A percentile compares a stretch with the other conserved stretches of the same genome.
phyloP scores from a whole-genome alignment of 2,113 vertebrate species.

The Andinoacara biseriatus region DNA sequence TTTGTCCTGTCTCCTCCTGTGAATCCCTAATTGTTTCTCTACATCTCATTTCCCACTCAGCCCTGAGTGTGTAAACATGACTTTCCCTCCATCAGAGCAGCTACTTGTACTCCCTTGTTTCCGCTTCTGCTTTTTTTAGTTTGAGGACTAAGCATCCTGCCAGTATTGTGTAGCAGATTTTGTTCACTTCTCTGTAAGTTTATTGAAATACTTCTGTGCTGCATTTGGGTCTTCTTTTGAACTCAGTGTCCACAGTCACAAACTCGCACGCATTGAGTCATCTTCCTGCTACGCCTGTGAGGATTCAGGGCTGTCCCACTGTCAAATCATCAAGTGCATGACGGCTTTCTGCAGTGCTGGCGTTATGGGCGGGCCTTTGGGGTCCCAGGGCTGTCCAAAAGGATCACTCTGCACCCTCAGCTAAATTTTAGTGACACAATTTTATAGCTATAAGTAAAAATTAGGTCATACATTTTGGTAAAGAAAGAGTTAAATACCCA shows the following conservation, averaged over 20 bases:
- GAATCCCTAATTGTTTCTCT: background rate
- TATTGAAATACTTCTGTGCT: background rate
- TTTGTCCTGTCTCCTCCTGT: background rate
- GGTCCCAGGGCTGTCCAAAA: background rate
- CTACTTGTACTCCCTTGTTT: background rate
- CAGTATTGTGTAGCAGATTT: background rate
- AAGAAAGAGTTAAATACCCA: background rate
- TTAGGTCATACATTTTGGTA: background rate
- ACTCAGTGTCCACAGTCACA: background rate
- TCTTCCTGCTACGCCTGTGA: background rate
- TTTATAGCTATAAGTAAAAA: background rate
- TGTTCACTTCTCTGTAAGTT: background rate
- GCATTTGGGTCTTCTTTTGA: background rate
- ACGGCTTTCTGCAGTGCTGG: background rate
- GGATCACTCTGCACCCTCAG: background rate
- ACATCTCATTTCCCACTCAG: background rate
- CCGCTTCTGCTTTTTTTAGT: background rate
- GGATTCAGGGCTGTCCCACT: constrained; percentile 2
- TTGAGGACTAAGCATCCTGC: background rate
- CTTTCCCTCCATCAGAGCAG: background rate
- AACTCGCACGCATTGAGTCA: background rate
- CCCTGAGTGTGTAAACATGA: background rate
- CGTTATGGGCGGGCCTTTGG: background rate
- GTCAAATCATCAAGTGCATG: constrained; percentile 1
- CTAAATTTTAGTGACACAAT: background rate